phyloP scores from a whole-genome alignment of 2,113 vertebrate species.

The Calcarius ornatus region DNA sequence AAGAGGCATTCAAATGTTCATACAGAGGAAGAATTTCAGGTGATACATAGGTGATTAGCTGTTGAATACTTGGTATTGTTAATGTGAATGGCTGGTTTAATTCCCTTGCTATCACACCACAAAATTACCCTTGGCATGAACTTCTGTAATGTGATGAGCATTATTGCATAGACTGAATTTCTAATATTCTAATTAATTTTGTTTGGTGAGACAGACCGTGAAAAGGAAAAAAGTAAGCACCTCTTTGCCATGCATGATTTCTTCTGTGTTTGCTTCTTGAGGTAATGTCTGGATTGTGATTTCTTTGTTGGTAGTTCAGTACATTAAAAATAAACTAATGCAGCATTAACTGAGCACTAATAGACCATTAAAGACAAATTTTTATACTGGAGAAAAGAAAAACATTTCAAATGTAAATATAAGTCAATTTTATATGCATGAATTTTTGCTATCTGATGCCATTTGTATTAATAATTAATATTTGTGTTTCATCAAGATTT shows the following conservation, averaged over 20 bases:
- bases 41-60: not conserved
- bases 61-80: not conserved
- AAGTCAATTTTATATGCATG: not conserved
- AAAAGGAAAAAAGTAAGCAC: not conserved
- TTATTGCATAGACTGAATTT: not conserved
- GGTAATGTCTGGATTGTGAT: not conserved
- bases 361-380: constrained; percentile 26
- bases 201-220: not conserved
- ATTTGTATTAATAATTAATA: constrained; percentile 53
- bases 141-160: not conserved
- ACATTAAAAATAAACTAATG: constrained; percentile 31
- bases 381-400: not conserved
- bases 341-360: constrained; percentile 34
- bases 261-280: not conserved
- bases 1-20: not conserved
- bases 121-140: not conserved
- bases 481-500: not conserved
- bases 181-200: not conserved
- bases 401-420: constrained; percentile 23
- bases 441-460: constrained; percentile 7
- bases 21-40: not conserved
- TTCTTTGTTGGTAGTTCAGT: not conserved
- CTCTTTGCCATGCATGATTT: not conserved
- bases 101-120: not conserved
- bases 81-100: not conserved